Conservation (phyloP, 2,113 vertebrate species). For the Tichodroma muraria region DNA sequence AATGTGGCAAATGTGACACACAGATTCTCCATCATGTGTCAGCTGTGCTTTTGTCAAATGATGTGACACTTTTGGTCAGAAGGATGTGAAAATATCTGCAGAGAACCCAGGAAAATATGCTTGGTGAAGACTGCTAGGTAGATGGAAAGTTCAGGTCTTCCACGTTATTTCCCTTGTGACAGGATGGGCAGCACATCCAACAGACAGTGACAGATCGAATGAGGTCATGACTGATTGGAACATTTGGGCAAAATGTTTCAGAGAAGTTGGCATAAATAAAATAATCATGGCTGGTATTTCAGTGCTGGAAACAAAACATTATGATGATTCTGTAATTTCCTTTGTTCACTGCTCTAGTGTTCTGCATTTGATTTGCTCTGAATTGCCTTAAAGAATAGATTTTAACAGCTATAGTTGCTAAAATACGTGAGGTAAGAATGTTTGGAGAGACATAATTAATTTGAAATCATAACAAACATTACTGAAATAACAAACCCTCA, state of each 20-base stretch:
- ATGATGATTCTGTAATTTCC: neutral
- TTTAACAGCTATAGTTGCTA: neutral
- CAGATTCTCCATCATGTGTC: fast-evolving
- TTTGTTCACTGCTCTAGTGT: neutral
- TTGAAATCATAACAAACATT: neutral
- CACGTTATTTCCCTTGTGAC: neutral
- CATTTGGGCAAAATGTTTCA: neutral
- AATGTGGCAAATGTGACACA: neutral
- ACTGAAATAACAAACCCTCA: neutral
- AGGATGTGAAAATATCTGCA: neutral
- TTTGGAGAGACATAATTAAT: neutral
- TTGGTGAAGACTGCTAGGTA: neutral
- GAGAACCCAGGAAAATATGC: neutral
- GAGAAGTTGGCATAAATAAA: neutral
- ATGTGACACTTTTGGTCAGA: neutral
- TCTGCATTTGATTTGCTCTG: neutral
- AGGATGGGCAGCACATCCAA: neutral
- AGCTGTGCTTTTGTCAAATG: neutral
- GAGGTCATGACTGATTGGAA: neutral
- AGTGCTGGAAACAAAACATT: neutral
- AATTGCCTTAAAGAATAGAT: neutral
- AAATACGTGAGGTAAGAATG: neutral
- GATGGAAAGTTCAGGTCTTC: neutral
- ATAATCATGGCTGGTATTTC: neutral
- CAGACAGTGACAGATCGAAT: neutral